phyloP scores from a whole-genome alignment of 2,888 invertebrate species.

The Drosophila paranaensis region DNA sequence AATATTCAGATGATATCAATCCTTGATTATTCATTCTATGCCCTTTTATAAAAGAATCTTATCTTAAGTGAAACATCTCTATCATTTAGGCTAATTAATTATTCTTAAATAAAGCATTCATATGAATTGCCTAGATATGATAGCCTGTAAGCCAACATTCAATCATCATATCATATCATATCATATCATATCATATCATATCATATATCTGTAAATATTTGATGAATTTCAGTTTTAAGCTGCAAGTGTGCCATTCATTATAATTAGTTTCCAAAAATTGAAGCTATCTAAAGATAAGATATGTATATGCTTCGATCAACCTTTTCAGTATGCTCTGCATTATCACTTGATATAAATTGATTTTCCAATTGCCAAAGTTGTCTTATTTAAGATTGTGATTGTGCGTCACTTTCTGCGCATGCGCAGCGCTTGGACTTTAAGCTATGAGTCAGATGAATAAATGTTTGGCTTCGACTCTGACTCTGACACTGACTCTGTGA shows the following conservation, averaged over 20 bases:
- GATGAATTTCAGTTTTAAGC: slow-evolving; percentile 1
- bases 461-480: background rate
- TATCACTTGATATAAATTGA: background rate
- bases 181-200: background rate
- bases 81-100: background rate
- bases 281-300: background rate
- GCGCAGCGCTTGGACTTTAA: slow-evolving; percentile 26
- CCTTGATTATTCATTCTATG: background rate
- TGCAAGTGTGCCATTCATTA: background rate
- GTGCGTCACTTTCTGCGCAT: slow-evolving; percentile 26
- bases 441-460: slow-evolving; percentile 32
- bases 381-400: background rate
- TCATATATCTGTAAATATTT: background rate
- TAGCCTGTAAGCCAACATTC: background rate
- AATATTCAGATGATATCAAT: background rate
- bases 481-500: background rate
- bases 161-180: slow-evolving; percentile 1
- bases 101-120: slow-evolving; percentile 7
- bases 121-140: background rate
- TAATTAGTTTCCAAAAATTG: slow-evolving; percentile 5
- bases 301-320: background rate
- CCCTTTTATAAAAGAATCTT: background rate
- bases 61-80: background rate
- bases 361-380: background rate
- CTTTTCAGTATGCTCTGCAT: background rate